Evolutionary conservation across 2,888 invertebrate genomes (phyloP), one percentile per base, ranked within the genome.

Genomic region (Campopleginae sp.): DNA sequence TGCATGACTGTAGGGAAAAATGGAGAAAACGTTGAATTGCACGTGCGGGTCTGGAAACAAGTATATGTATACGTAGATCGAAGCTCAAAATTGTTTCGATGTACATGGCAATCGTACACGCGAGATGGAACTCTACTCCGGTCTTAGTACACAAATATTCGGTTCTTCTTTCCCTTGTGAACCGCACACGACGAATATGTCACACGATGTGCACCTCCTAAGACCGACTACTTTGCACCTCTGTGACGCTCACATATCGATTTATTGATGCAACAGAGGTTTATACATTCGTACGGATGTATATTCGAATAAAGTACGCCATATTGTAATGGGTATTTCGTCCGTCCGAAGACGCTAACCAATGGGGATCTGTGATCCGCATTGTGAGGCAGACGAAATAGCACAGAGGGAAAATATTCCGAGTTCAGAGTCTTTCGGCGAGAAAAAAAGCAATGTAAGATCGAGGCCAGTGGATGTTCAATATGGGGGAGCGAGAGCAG

Each of bases 1-100:
- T 68, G 65, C 38, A n/a, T 46, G 68, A 33, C 51, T 44, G 66
- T 58, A 65, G 74, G n/a, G 54, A 77, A 65, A 61, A 44, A 46
- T 51, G 79, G 46, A 58, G 78, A 79, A 82, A 82, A 65, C 75
- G 54, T 71, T 75, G 79, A 75, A 79, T 79, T 70, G 48, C 78
- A 63, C 79, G 42, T 77, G 48, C 17, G 48, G 74, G 46, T 68
- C 23, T 44, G 77, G 86, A 86, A 86, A 87, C 88, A 88, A 84
- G 87, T 87, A 54, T 58, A 46, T n/a, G 19, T 72, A 48, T n/a
- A 54, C 17, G n/a, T 33, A 63, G 38, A 51, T 7, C 54, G 46
- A 65, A 19, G 54, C 58, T 78, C 44, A 44, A 27, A 68, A 27
- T 58, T 44, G 17, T 68, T 19, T 31, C 17, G n/a, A 44, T 78